Conservation (phyloP, 2,888 invertebrate species). For the Agonopterix arenella region DNA sequence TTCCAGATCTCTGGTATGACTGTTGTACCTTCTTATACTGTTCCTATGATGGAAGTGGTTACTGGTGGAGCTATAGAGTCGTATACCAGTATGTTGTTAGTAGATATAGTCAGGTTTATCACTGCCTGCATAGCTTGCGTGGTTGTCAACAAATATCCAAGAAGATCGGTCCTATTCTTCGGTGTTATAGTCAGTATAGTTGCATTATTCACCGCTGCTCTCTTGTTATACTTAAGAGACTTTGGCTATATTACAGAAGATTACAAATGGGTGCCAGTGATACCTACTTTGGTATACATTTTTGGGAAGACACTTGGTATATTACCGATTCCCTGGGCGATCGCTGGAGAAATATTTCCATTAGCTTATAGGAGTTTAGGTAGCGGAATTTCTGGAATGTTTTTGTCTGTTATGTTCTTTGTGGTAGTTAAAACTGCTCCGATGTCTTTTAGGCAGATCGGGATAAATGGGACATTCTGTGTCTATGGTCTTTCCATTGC, state of each 20-base stretch:
- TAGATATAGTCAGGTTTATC: constrained; percentile 78
- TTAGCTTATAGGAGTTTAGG: constrained; percentile 79
- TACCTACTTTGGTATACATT: constrained; percentile 73
- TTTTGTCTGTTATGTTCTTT: constrained; percentile 80
- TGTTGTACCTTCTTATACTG: constrained; percentile 82
- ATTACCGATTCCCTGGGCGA: constrained; percentile 82
- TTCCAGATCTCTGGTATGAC: constrained; percentile 84
- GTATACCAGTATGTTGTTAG: constrained; percentile 79
- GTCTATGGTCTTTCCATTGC: constrained; percentile 75
- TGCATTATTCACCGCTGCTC: constrained; percentile 70
- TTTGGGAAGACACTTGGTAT: constrained; percentile 78
- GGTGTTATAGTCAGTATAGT: constrained; percentile 78
- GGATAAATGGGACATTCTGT: constrained; percentile 77
- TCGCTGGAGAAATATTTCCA: constrained; percentile 84
- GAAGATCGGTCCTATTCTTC: constrained; percentile 77
- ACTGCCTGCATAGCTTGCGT: constrained; percentile 79
- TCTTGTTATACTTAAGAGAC: constrained; percentile 54
- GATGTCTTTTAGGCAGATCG: constrained; percentile 65
- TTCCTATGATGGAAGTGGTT: constrained; percentile 78
- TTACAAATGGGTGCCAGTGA: constrained; percentile 62
- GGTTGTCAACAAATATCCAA: constrained; percentile 75
- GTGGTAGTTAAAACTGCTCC: constrained; percentile 81
- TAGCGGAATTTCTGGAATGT: constrained; percentile 79
- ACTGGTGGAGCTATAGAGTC: constrained; percentile 76
- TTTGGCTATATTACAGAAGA: constrained; percentile 41